Evolutionary conservation across 1,140 invertebrate genomes (phyloP).

Genomic region (Atta cephalotes): DNA sequence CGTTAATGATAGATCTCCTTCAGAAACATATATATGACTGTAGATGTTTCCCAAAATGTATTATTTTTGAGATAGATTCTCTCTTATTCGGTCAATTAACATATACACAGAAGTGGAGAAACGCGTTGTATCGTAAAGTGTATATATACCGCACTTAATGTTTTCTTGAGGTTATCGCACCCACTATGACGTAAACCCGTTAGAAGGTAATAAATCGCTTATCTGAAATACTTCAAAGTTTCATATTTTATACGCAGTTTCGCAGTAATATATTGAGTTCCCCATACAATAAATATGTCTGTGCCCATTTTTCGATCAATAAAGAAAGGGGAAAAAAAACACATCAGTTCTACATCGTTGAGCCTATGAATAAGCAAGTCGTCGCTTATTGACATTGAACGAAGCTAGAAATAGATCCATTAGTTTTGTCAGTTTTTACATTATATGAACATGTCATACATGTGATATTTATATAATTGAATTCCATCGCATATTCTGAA

Average conservation of each 20-base stretch:
- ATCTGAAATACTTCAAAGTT: slow-evolving; percentile 24
- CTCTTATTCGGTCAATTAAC: slow-evolving; percentile 20
- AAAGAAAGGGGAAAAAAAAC: neutral
- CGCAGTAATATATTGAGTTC: slow-evolving; percentile 12
- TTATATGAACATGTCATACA: no score
- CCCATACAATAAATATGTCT: slow-evolving; percentile 25
- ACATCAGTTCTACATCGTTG: neutral
- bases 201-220: slow-evolving; percentile 48
- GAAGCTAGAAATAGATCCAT: neutral
- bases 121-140: neutral
- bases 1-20: slow-evolving; percentile 32
- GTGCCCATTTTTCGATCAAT: neutral
- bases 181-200: slow-evolving; percentile 27
- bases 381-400: neutral
- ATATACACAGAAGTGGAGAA: slow-evolving; percentile 24
- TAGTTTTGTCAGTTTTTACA: neutral
- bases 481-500: neutral
- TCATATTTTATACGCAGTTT: slow-evolving; percentile 38
- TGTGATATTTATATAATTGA: neutral
- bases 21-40: neutral
- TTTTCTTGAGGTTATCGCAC: slow-evolving; percentile 41
- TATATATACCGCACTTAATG: neutral
- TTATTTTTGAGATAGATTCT: slow-evolving; percentile 12
- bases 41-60: slow-evolving; percentile 22
- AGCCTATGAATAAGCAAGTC: slow-evolving; percentile 7